Base-by-base conservation (phyloP, 2,888 invertebrate species). In the Adelphocoris suturalis region DNA sequence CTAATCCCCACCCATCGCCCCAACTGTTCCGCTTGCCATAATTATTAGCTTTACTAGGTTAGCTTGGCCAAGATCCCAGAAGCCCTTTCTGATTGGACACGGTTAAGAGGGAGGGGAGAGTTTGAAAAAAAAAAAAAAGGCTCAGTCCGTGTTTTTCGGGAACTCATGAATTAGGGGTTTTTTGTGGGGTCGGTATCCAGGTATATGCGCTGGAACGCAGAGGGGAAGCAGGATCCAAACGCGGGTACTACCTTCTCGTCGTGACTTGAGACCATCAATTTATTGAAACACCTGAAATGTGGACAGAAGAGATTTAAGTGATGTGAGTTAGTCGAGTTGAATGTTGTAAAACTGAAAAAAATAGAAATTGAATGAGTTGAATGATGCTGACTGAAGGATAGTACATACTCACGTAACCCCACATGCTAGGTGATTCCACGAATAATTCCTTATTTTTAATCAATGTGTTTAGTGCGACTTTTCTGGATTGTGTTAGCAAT, bases 1-100 rank as follows among this genome's bases (percentile, higher is more conserved):
- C 7, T 37, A 37, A 37, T 37, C 37, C 37, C 2, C 37, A 2
- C 37, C 7, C 37, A 7, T 2, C 52, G 52, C 52, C 57, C 57
- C 57, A 16, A 57, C 16, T n/a, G 68, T 4, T 11, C 68, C 23
- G 68, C 23, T 23, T 68, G 68, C 19, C 68, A 68, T 68, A 68
- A 68, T 68, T 68, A 68, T 68, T 68, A 68, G 68, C 68, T 68
- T 23, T 68, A 68, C 68, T 23, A 27, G 68, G 68, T 68, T 68
- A 68, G 68, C 68, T 27, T 68, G 68, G 68, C 68, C 68, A 23
- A 68, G 68, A 68, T 23, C 23, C 68, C 23, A 12, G 23, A 68
- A 7, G 68, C 19, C 27, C 68, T 23, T 23, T 13, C 68, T 68
- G 68, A 68, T 68, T 68, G 68, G 68, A 68, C 68, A 23, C 68